phyloP scores from a whole-genome alignment of 2,113 vertebrate genomes.

The Elgaria multicarinata region DNA sequence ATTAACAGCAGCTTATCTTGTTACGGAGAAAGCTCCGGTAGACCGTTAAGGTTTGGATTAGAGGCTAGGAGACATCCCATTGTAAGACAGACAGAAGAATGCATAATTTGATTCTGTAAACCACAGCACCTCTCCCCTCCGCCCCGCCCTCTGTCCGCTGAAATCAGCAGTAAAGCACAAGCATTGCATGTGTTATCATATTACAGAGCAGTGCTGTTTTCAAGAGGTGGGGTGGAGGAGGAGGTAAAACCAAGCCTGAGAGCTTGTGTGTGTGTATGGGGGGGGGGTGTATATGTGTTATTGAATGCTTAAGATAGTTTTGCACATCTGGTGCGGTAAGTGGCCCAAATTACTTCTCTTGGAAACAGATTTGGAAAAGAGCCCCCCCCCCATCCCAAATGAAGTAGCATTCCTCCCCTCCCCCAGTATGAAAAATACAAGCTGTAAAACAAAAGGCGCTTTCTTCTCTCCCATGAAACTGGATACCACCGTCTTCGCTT shows the following conservation, averaged over 20 bases:
- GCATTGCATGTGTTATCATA: conserved; percentile 43
- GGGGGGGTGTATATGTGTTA: not conserved
- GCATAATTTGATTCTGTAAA: conserved; percentile 68
- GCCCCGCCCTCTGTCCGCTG: conserved; percentile 55
- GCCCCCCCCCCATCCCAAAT: not conserved
- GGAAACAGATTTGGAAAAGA: conserved; percentile 36
- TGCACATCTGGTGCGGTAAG: conserved; percentile 68
- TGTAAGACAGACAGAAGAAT: conserved; percentile 62
- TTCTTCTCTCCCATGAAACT: conserved; percentile 40
- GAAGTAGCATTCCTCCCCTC: not conserved
- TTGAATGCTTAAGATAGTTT: conserved; percentile 69
- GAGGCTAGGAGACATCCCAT: conserved; percentile 68
- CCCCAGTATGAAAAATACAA: not conserved
- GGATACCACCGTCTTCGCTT: conserved; percentile 8
- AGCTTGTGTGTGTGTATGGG: conserved; percentile 1
- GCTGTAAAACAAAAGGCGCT: conserved; percentile 29
- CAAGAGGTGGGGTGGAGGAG: not conserved
- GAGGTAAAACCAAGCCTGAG: conserved; percentile 36
- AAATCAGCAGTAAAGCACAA: conserved; percentile 48
- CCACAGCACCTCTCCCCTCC: conserved; percentile 52
- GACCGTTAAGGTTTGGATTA: conserved; percentile 71
- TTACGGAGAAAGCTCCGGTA: conserved; percentile 67
- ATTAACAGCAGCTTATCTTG: conserved; percentile 68
- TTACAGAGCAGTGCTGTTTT: conserved; percentile 26
- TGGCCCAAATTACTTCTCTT: conserved; percentile 58